phyloP scores from a whole-genome alignment of 2,113 vertebrate species.

The Tenebrosternarchus preto region DNA sequence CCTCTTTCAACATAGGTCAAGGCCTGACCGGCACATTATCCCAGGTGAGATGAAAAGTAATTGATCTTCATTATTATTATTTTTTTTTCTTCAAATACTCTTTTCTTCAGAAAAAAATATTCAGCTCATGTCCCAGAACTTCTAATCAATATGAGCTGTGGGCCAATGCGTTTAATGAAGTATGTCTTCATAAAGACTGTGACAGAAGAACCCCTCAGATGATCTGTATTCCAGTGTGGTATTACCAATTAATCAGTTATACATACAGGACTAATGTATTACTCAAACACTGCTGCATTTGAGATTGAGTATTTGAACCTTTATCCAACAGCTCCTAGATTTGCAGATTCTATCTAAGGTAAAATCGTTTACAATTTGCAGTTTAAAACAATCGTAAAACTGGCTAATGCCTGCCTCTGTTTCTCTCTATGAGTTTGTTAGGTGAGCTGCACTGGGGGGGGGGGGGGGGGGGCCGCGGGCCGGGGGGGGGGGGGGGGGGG shows the following conservation, averaged over 20 bases:
- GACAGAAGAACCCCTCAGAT: background rate
- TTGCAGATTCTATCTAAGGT: background rate
- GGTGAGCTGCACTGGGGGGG: no score
- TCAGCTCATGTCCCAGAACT: slow-evolving; percentile 23
- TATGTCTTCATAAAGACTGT: slow-evolving; percentile 7
- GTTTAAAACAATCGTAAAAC: slow-evolving; percentile 44
- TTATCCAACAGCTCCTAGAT: background rate
- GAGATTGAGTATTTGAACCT: background rate
- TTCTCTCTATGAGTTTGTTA: no score
- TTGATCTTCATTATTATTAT: slow-evolving; percentile 33
- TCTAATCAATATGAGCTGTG: slow-evolving; percentile 25
- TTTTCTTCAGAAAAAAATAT: slow-evolving; percentile 31
- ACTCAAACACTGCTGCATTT: background rate
- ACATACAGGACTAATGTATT: background rate
- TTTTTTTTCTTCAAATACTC: background rate
- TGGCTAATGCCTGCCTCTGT: no score
- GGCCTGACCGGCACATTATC: slow-evolving; percentile 30
- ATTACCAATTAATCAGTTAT: background rate
- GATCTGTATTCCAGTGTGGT: background rate
- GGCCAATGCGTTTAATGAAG: slow-evolving; percentile 13
- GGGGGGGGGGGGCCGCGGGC: no score
- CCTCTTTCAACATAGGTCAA: slow-evolving; percentile 40
- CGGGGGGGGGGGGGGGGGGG: no score
- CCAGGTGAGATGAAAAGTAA: slow-evolving; percentile 41
- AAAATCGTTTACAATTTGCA: slow-evolving; percentile 41